Conservation (phyloP, 2,888 invertebrate species). For the Tinea pellionella region DNA sequence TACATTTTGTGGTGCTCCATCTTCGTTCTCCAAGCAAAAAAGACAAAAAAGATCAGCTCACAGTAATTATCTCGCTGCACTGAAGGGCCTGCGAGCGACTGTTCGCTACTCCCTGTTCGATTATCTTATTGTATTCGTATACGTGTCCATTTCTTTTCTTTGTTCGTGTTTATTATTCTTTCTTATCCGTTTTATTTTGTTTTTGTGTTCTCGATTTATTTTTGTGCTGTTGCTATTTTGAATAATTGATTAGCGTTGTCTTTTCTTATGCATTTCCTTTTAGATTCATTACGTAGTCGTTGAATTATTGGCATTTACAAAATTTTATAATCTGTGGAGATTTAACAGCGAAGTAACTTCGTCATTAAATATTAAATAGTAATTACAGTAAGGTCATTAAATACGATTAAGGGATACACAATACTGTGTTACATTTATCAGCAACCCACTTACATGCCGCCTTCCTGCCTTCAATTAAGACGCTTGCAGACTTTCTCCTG, state of each 20-base stretch:
- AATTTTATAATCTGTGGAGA: no score
- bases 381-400: no score
- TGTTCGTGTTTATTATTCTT: slow-evolving; percentile 9
- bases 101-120: slow-evolving; percentile 26
- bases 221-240: neutral
- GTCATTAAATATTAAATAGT: no score
- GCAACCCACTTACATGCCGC: neutral
- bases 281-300: neutral
- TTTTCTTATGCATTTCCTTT: neutral
- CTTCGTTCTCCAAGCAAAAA: slow-evolving; percentile 32
- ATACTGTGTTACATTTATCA: neutral
- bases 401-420: no score
- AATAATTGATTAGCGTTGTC: slow-evolving; percentile 5
- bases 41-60: slow-evolving; percentile 23
- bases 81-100: slow-evolving; percentile 28
- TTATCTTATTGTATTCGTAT: slow-evolving; percentile 51
- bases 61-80: slow-evolving; percentile 46
- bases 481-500: slow-evolving; percentile 39
- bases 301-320: neutral
- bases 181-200: neutral
- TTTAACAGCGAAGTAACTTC: no score
- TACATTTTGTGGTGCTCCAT: slow-evolving; percentile 23
- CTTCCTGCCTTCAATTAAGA: slow-evolving; percentile 1
- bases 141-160: slow-evolving; percentile 35
- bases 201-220: neutral